A percentile compares a stretch with the other conserved stretches of the same genome.
Conservation (phyloP, 2,888 invertebrate genomes). For the Cabera pusaria region DNA sequence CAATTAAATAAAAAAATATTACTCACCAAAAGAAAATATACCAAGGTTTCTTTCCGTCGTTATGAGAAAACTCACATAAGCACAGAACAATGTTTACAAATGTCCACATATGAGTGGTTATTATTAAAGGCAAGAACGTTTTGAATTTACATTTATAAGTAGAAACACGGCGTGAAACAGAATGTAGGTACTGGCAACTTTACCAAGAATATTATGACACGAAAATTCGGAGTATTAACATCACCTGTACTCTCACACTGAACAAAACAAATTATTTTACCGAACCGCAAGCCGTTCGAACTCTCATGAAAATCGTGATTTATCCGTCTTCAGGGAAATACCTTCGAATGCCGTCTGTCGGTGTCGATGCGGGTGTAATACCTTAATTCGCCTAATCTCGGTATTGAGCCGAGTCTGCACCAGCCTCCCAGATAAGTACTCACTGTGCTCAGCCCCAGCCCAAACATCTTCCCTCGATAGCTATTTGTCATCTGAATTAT, state of each 20-base stretch:
- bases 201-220: constrained; percentile 25
- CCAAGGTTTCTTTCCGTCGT: constrained; percentile 14
- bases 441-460: constrained; percentile 34
- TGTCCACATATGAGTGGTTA: constrained; percentile 27
- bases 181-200: constrained; percentile 24
- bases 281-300: constrained; percentile 28
- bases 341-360: constrained; percentile 50
- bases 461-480: constrained; percentile 34
- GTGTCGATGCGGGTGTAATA: constrained; percentile 66
- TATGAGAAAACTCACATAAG: constrained; percentile 27
- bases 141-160: constrained; percentile 29
- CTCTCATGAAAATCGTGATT: constrained; percentile 72
- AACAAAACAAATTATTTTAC: constrained; percentile 31
- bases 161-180: constrained; percentile 21
- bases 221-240: constrained; percentile 26
- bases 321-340: constrained; percentile 74
- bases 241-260: constrained; percentile 24
- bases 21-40: constrained; percentile 14
- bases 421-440: constrained; percentile 33
- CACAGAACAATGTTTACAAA: constrained; percentile 31
- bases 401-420: constrained; percentile 50
- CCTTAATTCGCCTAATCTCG: constrained; percentile 74
- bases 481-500: constrained; percentile 36
- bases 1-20: too few species aligned
- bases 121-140: constrained; percentile 29